Conservation (phyloP, 2,888 invertebrate genomes). For the Drosophila conformis region DNA sequence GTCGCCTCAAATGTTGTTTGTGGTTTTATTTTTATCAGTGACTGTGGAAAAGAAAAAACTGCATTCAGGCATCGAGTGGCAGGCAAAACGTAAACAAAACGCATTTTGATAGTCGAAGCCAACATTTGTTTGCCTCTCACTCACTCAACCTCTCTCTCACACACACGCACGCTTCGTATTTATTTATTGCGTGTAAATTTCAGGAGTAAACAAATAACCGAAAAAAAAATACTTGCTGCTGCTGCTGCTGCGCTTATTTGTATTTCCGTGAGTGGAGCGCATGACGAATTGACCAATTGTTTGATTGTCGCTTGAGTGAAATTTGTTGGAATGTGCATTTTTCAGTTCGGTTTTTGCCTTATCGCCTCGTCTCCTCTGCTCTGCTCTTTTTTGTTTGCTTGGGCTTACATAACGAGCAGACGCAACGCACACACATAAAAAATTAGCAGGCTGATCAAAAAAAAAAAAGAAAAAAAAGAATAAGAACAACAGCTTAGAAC, state of each 20-base stretch:
- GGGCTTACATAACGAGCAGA: conserved; percentile 40
- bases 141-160: neutral
- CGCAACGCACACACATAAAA: conserved; percentile 4
- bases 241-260: conserved; percentile 50
- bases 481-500: conserved; percentile 31
- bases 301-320: conserved; percentile 41
- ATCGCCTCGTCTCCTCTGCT: conserved; percentile 14
- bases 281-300: conserved; percentile 44
- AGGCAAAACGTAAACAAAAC: conserved; percentile 59
- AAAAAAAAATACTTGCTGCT: conserved; percentile 25
- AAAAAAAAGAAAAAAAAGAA: neutral
- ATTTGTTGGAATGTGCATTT: conserved; percentile 37
- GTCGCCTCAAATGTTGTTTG: conserved; percentile 66
- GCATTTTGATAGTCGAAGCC: conserved; percentile 40
- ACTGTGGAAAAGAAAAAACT: conserved; percentile 41
- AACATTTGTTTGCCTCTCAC: neutral
- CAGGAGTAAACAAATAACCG: conserved; percentile 60
- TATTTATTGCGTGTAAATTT: conserved; percentile 75
- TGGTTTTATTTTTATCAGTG: conserved; percentile 69
- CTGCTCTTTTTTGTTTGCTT: neutral
- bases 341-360: conserved; percentile 25
- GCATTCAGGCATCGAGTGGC: conserved; percentile 46
- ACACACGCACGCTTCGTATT: conserved; percentile 29
- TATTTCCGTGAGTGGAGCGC: conserved; percentile 54
- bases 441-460: conserved; percentile 38